These are phyloP conservation scores for Trisateles emortualis DNA, from an alignment of 2,888 invertebrate species.

Conservation along the genomic window DNA sequence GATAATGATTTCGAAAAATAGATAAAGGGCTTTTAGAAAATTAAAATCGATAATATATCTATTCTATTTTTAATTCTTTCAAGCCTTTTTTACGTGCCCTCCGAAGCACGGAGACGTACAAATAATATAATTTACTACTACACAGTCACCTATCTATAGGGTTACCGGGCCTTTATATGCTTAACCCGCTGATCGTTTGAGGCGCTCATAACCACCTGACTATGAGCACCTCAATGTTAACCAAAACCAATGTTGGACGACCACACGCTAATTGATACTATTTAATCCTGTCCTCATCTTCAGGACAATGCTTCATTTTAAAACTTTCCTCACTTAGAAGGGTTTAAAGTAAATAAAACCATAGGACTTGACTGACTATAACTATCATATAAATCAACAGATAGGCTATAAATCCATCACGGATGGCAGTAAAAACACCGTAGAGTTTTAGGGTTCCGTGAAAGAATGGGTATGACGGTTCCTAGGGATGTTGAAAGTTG, in stretches of 20 bases:
- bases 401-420: slow-evolving; percentile 64
- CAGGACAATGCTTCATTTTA: slow-evolving; percentile 15
- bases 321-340: slow-evolving; percentile 8
- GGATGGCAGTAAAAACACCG: slow-evolving; percentile 54
- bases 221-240: neutral
- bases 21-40: no score
- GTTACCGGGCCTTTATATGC: no score
- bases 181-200: no score
- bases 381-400: slow-evolving; percentile 53
- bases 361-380: slow-evolving; percentile 30
- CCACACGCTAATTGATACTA: slow-evolving; percentile 20
- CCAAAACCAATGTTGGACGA: neutral
- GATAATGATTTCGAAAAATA: no score
- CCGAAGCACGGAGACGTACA: no score
- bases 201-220: neutral
- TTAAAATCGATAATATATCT: no score
- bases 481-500: neutral
- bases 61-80: no score
- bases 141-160: no score
- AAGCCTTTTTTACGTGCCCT: no score
- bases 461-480: neutral
- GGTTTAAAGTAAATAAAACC: slow-evolving; percentile 34
- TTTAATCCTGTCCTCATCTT: neutral
- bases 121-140: no score
- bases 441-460: slow-evolving; percentile 37